Evolutionary conservation across 2,888 invertebrate genomes (phyloP).

Genomic region (Myopa tessellatipennis): DNA sequence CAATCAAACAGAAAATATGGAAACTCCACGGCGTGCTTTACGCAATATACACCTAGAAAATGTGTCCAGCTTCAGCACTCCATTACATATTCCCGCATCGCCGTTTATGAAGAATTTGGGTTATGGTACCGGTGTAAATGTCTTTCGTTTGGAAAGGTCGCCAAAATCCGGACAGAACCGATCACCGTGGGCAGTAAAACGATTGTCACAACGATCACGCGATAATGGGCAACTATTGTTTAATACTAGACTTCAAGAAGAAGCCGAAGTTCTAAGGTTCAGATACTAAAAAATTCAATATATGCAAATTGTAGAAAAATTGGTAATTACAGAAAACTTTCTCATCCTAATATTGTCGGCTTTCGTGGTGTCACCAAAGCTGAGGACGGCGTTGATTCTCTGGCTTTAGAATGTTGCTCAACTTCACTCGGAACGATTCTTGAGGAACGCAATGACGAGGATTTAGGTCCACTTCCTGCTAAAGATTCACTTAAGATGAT

Average conservation of each 20-base stretch:
- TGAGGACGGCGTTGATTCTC: conserved; percentile 69
- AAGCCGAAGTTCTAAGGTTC: conserved; percentile 77
- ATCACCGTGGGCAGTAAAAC: conserved; percentile 91
- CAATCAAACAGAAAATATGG: conserved; percentile 47
- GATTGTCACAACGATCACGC: conserved; percentile 71
- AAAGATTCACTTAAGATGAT: conserved; percentile 76
- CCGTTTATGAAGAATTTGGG: conserved; percentile 80
- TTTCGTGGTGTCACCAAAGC: conserved; percentile 72
- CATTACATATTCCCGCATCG: conserved; percentile 76
- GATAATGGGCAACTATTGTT: conserved; percentile 14
- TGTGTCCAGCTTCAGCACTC: conserved; percentile 56
- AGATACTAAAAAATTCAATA: conserved; percentile 20
- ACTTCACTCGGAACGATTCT: conserved; percentile 80
- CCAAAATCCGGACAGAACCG: conserved; percentile 75
- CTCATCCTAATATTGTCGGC: conserved; percentile 87
- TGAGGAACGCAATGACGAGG: conserved; percentile 74
- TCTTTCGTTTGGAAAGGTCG: conserved; percentile 80
- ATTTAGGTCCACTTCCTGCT: conserved; percentile 73
- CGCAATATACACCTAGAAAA: conserved; percentile 58
- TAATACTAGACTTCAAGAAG: conserved; percentile 70
- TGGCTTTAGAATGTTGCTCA: conserved; percentile 85
- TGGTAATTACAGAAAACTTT: conserved; percentile 68
- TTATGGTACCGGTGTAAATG: conserved; percentile 83
- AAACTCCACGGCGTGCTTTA: conserved; percentile 57
- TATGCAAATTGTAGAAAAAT: conserved; percentile 22